Conservation (phyloP, 1,140 invertebrate species). For the Brachionus koreanus region DNA sequence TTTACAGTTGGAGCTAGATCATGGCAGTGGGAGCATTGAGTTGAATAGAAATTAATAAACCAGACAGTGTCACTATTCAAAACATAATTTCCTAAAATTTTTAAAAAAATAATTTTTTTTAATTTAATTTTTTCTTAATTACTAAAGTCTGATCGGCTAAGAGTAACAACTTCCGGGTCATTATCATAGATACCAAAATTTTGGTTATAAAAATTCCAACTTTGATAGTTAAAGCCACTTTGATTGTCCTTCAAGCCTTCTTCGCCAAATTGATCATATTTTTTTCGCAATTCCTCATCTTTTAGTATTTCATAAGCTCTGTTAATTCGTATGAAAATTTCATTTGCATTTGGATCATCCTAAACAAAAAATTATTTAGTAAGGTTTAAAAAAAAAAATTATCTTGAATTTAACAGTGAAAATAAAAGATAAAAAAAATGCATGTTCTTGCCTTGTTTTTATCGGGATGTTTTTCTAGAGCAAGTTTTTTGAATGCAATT, state of each 20-base stretch:
- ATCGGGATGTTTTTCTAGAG: slow-evolving; percentile 74
- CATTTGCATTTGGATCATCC: slow-evolving; percentile 68
- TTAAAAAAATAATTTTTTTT: neutral
- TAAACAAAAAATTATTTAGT: neutral
- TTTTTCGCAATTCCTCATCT: slow-evolving; percentile 71
- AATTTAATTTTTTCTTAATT: slow-evolving; percentile 51
- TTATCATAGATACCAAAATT: slow-evolving; percentile 83
- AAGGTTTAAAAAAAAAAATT: slow-evolving; percentile 57
- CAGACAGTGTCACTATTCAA: slow-evolving; percentile 38
- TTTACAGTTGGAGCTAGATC: slow-evolving; percentile 65
- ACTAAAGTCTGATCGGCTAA: slow-evolving; percentile 73
- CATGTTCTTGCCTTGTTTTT: slow-evolving; percentile 66
- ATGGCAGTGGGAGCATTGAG: slow-evolving; percentile 69
- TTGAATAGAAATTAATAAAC: slow-evolving; percentile 46
- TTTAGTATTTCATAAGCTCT: slow-evolving; percentile 79
- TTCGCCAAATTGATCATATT: slow-evolving; percentile 76
- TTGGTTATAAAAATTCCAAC: slow-evolving; percentile 76
- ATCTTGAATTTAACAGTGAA: neutral
- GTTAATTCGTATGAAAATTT: slow-evolving; percentile 72
- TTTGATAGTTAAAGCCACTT: slow-evolving; percentile 65
- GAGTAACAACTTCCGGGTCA: slow-evolving; percentile 73
- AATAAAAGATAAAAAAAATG: neutral
- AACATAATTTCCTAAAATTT: neutral
- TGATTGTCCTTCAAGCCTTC: slow-evolving; percentile 64
- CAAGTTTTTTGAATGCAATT: slow-evolving; percentile 75